These are phyloP conservation scores for Callinectes sapidus DNA, from an alignment of 2,888 invertebrate genomes.

Conservation along the genomic window DNA sequence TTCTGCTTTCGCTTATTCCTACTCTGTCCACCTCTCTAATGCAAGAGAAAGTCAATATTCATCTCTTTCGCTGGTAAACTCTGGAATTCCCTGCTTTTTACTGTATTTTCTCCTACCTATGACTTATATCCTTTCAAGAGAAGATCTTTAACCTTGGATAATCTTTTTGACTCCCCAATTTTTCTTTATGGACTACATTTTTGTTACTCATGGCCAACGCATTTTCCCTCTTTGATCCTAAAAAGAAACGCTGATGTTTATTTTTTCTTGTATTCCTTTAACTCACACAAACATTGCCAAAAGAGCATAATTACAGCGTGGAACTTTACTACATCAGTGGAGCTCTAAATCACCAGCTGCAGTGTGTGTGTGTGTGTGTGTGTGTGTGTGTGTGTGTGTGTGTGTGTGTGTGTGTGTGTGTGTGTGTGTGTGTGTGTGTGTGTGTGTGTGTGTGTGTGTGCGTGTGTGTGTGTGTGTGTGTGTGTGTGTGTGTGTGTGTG, in stretches of 20 bases:
- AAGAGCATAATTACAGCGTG: background rate
- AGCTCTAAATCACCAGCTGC: background rate
- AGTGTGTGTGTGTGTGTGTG: slow-evolving; percentile 12
- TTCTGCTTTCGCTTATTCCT: background rate
- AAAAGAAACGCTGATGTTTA: background rate
- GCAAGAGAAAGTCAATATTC: background rate
- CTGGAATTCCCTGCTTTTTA: background rate
- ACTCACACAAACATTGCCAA: background rate
- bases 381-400: background rate
- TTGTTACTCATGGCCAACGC: no score
- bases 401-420: no score
- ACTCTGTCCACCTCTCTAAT: background rate
- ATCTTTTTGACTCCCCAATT: background rate
- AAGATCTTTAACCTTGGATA: background rate
- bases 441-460: no score
- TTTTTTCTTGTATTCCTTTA: background rate
- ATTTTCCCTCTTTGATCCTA: background rate
- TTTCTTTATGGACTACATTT: background rate
- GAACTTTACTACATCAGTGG: background rate
- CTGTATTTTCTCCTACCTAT: background rate
- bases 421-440: no score
- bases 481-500: slow-evolving; percentile 33
- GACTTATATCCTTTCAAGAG: background rate
- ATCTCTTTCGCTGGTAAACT: background rate
- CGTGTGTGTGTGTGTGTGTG: slow-evolving; percentile 31